phyloP scores from a whole-genome alignment of 2,797 vertebrate genomes.

The Melanotaenia trifasciata region DNA sequence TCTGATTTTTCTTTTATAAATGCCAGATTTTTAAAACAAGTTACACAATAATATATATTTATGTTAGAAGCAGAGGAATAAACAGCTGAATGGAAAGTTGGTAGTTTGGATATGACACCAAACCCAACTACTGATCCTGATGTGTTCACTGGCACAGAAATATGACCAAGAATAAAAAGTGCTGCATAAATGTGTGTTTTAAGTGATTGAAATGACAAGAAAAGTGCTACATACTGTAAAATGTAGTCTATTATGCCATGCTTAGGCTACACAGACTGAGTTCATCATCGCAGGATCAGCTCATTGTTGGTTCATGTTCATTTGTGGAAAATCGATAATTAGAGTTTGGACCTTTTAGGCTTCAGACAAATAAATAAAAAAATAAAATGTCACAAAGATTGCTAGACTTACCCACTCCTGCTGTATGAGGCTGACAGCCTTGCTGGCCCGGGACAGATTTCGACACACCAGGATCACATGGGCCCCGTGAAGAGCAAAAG shows the following conservation, averaged over 20 bases:
- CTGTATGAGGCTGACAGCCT: slow-evolving; percentile 87
- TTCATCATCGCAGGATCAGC: background rate
- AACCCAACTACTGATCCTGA: background rate
- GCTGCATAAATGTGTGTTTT: background rate
- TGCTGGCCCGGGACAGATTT: slow-evolving; percentile 84
- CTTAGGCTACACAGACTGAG: background rate
- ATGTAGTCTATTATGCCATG: background rate
- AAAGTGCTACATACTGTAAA: background rate
- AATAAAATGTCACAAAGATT: background rate
- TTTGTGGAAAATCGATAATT: background rate
- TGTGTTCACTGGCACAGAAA: background rate
- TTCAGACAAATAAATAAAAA: background rate
- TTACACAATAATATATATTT: background rate
- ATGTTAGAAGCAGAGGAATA: background rate
- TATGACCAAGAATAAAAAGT: background rate
- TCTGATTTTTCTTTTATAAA: too few relatives aligned
- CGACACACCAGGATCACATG: slow-evolving; percentile 94
- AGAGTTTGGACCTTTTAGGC: background rate
- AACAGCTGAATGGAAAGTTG: background rate
- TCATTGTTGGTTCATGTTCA: background rate
- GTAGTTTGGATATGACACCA: background rate
- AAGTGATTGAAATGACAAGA: background rate
- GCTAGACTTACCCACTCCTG: slow-evolving; percentile 93
- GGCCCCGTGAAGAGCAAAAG: slow-evolving; percentile 95
- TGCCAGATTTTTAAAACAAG: background rate